Base-by-base conservation (phyloP, 2,888 invertebrate species). In the Marronus borbonicus region DNA sequence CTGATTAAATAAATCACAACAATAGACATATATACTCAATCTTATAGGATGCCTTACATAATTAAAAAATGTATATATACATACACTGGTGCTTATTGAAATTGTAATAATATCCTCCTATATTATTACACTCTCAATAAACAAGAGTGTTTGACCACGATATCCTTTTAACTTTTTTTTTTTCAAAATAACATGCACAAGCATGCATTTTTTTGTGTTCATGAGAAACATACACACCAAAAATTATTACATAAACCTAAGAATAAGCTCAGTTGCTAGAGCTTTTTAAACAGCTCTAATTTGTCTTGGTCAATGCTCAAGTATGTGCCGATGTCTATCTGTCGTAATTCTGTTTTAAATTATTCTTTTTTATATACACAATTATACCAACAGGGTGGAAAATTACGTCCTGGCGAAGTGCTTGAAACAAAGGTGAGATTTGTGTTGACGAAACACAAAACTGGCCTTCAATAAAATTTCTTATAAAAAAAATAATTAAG, bases 331-430 rank as follows among this genome's bases (percentile, higher is more conserved):
- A 72, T 58, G 76, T 64, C 76, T 81, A 79, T 82, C 64, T 82
- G 78, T 80, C 78, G 81, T 82, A 77, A 66, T 52, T 68, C 20
- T 75, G 66, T 79, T 39, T 66, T 64, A 75, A 76, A 64, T 44
- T 78, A 39, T 31, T 39, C 24, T 72, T 75, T 62, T 69, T 76
- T 79, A 44, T 44, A 44, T 44, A 80, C 78, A 79, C 60, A 55
- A 75, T 78, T 80, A 65, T 91, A 90, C 91, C 90, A 89, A 89
- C 92, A 93, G 92, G 92, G 91, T 90, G 92, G 92, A 90, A 93
- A 91, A 90, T 93, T 94, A 90, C 93, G 94, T 89, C 94, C 94
- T 88, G 94, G 94, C 90, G 94, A 94, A 91, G 92, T 94, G 88
- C 90, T 92, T 89, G 93, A 94, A 89, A 90, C 91, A 89, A 94